Percentiles rank a stretch among this genome's conserved stretches.
Evolutionary conservation across 2,888 invertebrate genomes (phyloP).

Genomic region (Hirtodrosophila confusa): DNA sequence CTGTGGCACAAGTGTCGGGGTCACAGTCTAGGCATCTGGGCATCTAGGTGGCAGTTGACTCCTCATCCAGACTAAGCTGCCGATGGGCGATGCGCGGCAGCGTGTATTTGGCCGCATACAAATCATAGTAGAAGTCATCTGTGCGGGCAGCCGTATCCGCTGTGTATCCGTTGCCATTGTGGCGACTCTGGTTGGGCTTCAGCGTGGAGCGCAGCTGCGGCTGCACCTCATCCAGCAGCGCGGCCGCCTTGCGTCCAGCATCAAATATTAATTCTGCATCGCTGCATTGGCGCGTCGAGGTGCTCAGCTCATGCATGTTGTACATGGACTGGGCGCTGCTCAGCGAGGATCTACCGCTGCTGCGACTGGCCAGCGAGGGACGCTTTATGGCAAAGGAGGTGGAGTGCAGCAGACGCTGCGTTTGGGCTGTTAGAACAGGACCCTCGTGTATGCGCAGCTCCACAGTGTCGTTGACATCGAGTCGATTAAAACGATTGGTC

Average conservation of each 20-base stretch:
- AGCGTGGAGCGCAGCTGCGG: constrained; percentile 85
- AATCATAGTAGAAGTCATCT: constrained; percentile 66
- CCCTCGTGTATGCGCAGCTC: constrained; percentile 63
- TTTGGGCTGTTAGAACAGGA: constrained; percentile 62
- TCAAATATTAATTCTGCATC: constrained; percentile 67
- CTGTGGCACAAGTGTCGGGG: constrained; percentile 17
- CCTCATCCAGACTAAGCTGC: constrained; percentile 56
- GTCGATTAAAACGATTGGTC: constrained; percentile 64
- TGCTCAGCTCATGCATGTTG: constrained; percentile 77
- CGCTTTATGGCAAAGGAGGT: constrained; percentile 83
- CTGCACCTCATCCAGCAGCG: constrained; percentile 84
- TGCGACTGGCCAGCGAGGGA: constrained; percentile 75
- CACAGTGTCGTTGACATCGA: constrained; percentile 31
- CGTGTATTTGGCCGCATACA: constrained; percentile 65
- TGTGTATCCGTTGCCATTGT: constrained; percentile 35
- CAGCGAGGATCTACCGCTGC: constrained; percentile 65
- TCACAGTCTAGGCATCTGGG: neutral
- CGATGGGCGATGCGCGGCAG: constrained; percentile 60
- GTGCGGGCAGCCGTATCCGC: constrained; percentile 4
- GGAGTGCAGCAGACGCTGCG: constrained; percentile 77
- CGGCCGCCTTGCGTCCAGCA: constrained; percentile 73
- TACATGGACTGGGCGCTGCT: constrained; percentile 80
- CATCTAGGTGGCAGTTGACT: constrained; percentile 53
- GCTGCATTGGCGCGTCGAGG: constrained; percentile 56
- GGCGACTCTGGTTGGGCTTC: constrained; percentile 68